Evolutionary conservation across 1,140 invertebrate species (phyloP).

Genomic region (Leucophenga varia): DNA sequence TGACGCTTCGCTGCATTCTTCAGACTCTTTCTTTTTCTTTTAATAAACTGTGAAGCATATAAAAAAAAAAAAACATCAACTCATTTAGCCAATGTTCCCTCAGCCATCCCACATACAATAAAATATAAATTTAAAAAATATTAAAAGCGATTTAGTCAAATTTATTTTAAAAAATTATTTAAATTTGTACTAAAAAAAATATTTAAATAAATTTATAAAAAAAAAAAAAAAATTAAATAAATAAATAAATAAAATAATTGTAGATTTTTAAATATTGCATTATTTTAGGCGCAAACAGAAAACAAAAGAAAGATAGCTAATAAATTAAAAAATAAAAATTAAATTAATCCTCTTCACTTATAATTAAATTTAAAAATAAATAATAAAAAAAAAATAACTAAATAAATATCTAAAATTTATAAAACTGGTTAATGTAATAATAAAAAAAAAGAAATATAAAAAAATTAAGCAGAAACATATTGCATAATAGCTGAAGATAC

Average conservation of each 20-base stretch:
- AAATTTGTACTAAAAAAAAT: conserved; percentile 25
- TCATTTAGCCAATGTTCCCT: too few species aligned
- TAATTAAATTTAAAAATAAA: conserved; percentile 30
- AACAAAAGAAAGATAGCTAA: neutral
- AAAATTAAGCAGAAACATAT: conserved; percentile 33
- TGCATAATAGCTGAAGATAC: too few species aligned
- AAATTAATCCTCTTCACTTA: conserved; percentile 47
- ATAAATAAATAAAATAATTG: conserved; percentile 16
- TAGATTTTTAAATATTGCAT: too few species aligned
- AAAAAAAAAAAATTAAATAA: conserved; percentile 22
- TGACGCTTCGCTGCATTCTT: too few species aligned
- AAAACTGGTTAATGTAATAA: conserved; percentile 23
- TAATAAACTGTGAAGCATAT: too few species aligned
- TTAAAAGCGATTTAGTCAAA: conserved; percentile 11
- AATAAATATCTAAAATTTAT: conserved; percentile 7
- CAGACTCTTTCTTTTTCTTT: too few species aligned
- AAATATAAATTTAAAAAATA: neutral
- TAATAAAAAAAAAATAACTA: conserved; percentile 11
- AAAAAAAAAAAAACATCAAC: too few species aligned
- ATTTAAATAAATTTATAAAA: conserved; percentile 31
- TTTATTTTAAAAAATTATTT: conserved; percentile 30
- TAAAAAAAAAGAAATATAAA: conserved; percentile 11
- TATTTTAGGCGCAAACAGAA: too few species aligned
- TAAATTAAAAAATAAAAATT: conserved; percentile 31
- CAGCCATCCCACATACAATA: too few species aligned